phyloP scores from a whole-genome alignment of 2,888 invertebrate species.

The Rhagium mordax region DNA sequence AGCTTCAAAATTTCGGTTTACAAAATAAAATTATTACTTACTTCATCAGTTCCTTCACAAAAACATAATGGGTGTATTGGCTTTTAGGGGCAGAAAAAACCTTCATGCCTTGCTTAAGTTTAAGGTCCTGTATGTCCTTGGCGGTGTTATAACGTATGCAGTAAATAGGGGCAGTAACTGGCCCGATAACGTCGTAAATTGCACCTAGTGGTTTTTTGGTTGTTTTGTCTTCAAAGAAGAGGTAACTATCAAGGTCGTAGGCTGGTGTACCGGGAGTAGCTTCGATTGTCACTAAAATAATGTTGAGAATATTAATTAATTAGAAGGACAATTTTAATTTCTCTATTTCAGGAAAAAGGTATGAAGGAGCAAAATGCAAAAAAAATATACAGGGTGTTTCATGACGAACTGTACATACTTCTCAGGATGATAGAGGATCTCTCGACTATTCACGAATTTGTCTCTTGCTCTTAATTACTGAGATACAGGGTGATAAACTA shows the following conservation, averaged over 20 bases:
- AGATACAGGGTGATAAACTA: too few species aligned
- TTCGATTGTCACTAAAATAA: conserved; percentile 81
- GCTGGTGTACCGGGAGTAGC: conserved; percentile 82
- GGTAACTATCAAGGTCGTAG: conserved; percentile 88
- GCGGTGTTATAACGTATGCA: conserved; percentile 90
- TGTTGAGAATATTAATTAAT: neutral
- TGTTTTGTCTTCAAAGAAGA: conserved; percentile 82
- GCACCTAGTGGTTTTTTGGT: conserved; percentile 83
- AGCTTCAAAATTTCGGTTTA: too few species aligned
- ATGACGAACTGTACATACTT: too few species aligned
- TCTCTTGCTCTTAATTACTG: too few species aligned
- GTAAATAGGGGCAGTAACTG: conserved; percentile 88
- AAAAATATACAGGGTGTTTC: too few species aligned
- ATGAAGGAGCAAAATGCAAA: too few species aligned
- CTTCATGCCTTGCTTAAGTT: conserved; percentile 78
- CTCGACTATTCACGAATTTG: too few species aligned
- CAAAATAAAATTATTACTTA: conserved; percentile 67
- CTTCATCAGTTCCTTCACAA: conserved; percentile 82
- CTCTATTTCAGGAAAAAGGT: too few species aligned
- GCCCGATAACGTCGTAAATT: conserved; percentile 94
- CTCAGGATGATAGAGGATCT: too few species aligned
- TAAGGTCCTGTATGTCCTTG: conserved; percentile 81
- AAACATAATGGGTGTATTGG: conserved; percentile 83
- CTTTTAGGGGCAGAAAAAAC: conserved; percentile 90
- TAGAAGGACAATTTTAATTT: neutral